These are phyloP conservation scores for Dromaius novaehollandiae DNA, from an alignment of 2,113 vertebrate genomes.

Conservation along the genomic window DNA sequence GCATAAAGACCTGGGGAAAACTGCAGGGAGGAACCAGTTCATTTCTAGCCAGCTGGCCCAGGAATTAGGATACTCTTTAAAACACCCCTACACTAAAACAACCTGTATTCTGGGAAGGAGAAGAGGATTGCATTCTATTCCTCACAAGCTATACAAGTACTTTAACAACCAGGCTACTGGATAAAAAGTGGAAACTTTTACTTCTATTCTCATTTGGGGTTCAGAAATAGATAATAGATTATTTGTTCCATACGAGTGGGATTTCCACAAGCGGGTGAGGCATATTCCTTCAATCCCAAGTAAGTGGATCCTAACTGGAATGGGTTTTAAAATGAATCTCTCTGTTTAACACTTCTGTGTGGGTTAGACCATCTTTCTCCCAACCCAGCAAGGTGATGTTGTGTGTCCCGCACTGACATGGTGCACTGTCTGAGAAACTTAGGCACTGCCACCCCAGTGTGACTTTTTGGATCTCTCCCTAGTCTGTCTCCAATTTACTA, in stretches of 20 bases:
- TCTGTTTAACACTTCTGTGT: not conserved
- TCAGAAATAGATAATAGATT: not conserved
- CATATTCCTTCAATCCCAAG: not conserved
- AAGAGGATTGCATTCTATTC: not conserved
- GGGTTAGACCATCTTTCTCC: not conserved
- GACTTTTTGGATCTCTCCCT: not conserved
- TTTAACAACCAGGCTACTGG: not conserved
- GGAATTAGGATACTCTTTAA: not conserved
- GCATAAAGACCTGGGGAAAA: not conserved
- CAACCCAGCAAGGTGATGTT: not conserved
- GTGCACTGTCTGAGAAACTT: not conserved
- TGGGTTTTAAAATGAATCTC: not conserved
- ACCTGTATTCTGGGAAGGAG: not conserved
- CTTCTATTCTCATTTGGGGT: not conserved
- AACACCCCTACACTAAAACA: not conserved
- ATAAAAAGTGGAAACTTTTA: not conserved
- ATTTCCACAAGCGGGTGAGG: not conserved
- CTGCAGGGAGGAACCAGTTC: accelerated
- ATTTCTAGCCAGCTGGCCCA: not conserved
- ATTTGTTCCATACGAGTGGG: not conserved
- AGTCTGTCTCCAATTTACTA: not conserved
- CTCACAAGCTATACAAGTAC: not conserved
- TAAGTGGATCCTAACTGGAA: not conserved
- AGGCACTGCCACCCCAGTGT: not conserved
- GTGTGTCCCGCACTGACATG: not conserved